Percentiles rank a stretch among this genome's conserved stretches.
These are phyloP conservation scores for Orius insidiosus DNA, from an alignment of 1,140 invertebrate species.

Conservation along the genomic window DNA sequence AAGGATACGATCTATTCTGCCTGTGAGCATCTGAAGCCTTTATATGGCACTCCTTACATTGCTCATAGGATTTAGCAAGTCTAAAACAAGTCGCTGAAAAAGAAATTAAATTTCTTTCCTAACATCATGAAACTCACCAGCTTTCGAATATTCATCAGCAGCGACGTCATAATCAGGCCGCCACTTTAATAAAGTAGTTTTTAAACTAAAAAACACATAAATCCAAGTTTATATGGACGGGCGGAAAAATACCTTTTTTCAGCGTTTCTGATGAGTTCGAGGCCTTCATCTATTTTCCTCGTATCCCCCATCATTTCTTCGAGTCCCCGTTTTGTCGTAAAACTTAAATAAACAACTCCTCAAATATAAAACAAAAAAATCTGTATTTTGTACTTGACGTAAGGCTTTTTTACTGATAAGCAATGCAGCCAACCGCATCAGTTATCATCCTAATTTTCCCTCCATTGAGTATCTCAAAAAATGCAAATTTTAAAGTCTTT, in stretches of 20 bases:
- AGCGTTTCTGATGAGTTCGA: conserved; percentile 30
- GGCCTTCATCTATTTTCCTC: conserved; percentile 29
- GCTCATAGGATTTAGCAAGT: conserved; percentile 61
- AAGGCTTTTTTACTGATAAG: too few relatives aligned
- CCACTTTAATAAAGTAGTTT: conserved; percentile 84
- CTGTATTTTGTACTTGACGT: too few relatives aligned
- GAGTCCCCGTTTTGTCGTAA: not conserved
- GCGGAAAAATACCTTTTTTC: conserved; percentile 34
- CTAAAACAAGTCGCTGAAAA: conserved; percentile 79
- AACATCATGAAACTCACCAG: conserved; percentile 44
- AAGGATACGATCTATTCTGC: conserved; percentile 70
- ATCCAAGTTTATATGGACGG: not conserved
- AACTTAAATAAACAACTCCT: too few relatives aligned
- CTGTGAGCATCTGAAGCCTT: conserved; percentile 77
- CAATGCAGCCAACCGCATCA: too few relatives aligned
- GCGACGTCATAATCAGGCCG: conserved; percentile 84
- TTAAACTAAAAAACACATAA: conserved; percentile 45
- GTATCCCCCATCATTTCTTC: conserved; percentile 11
- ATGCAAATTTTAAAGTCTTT: too few relatives aligned
- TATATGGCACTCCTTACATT: conserved; percentile 66
- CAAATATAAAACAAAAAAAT: too few relatives aligned
- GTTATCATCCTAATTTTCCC: too few relatives aligned
- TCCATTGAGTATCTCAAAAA: too few relatives aligned
- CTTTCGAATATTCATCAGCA: conserved; percentile 81
- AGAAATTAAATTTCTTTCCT: not conserved